Evolutionary conservation across 2,113 vertebrate genomes (phyloP), one percentile per base, ranked within the genome.

Genomic region (Amazona vittata): DNA sequence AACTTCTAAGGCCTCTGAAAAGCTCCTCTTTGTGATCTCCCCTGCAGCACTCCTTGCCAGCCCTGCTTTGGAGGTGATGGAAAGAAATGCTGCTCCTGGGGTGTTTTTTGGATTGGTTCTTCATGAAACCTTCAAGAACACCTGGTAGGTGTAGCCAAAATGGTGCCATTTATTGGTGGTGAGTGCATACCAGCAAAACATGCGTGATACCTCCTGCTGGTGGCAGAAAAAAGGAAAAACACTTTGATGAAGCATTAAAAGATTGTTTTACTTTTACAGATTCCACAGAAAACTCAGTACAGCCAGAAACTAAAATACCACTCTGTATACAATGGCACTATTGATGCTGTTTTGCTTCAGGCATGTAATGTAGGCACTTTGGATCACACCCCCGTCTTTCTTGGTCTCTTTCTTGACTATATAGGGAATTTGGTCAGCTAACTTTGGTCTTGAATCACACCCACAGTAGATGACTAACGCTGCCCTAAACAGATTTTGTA

Each of bases 341-440:
- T 94, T 97, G 96, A 95, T 1, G 8, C 46, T 92, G 70, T 55
- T 83, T 76, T 83, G 41, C 83, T 94, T 70, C 44, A 71, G 84
- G 91, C 59, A 25, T 57, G 79, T 63, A 59, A 44, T 0, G 3
- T 47, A 84, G 91, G 89, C 91, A 10, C 47, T 70, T 83, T 78
- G 91, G 65, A 64, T 89, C 89, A 94, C 73, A 89, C 73, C 83
- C 85, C 60, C 12, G 10, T 29, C 83, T 68, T 64, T 83, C 75
- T 71, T 75, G 86, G 86, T 93, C 91, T 89, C 44, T 60, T 82
- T 94, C 83, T 87, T 96, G 91, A 84, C 91, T 96, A 96, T 96
- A 96, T 86, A 94, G 96, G 95, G 95, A 94, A 76, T 85, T 84
- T 96, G 96, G 94, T 94, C 91, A 96, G 93, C 84, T 97, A 91